A percentile compares a stretch with the other conserved stretches of the same genome.
These are phyloP conservation scores for Cantharis lateralis DNA, from an alignment of 2,888 invertebrate genomes.

Conservation along the genomic window DNA sequence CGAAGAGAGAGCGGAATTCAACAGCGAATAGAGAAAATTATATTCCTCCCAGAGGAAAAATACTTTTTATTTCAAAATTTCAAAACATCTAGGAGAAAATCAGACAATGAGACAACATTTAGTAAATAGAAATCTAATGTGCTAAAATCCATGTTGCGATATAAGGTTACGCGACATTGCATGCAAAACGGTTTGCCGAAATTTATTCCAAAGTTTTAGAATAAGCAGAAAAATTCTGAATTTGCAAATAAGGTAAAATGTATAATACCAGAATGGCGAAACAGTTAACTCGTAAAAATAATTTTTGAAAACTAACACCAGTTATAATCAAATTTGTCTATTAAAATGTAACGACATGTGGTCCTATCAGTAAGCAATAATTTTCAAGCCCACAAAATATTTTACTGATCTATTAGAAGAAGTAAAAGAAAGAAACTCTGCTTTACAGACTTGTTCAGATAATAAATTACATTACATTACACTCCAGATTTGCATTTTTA, in stretches of 20 bases:
- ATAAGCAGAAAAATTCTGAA: background rate
- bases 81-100: no score
- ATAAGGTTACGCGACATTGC: no score
- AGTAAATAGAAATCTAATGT: no score
- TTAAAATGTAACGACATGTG: slow-evolving; percentile 9
- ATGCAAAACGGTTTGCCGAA: background rate
- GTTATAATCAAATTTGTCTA: slow-evolving; percentile 16
- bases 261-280: background rate
- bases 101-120: no score
- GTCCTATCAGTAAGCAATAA: slow-evolving; percentile 10
- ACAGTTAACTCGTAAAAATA: slow-evolving; percentile 3
- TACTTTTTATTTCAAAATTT: no score
- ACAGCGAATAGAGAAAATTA: no score
- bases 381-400: background rate
- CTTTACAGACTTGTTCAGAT: slow-evolving; percentile 1
- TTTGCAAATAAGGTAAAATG: background rate
- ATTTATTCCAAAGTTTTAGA: background rate
- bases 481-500: slow-evolving; percentile 4
- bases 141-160: no score
- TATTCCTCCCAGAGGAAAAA: no score
- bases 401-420: background rate
- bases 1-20: no score
- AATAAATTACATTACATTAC: background rate
- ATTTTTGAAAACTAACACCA: slow-evolving; percentile 5
- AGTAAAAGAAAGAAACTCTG: background rate